Evolutionary conservation across 2,888 invertebrate genomes (phyloP), one percentile per base, ranked within the genome.

Genomic region (Smittia sp.): DNA sequence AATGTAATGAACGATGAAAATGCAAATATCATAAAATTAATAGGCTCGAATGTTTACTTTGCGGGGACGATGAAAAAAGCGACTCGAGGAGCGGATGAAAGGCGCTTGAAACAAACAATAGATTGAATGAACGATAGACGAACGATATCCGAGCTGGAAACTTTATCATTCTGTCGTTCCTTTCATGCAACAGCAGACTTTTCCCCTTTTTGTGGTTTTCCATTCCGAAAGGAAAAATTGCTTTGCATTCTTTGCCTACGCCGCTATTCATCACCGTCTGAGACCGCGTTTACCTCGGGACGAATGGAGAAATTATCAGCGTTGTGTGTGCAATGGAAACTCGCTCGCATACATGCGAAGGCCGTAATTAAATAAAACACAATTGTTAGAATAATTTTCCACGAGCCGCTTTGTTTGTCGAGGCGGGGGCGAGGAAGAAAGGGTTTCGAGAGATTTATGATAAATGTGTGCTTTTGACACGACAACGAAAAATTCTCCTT

Each of bases 21-120:
- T 68, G 68, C 68, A 68, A 68, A 68, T 68, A 68, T 46, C 68
- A 68, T 68, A 46, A 68, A 68, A 68, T 68, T 68, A 46, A 68
- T 68, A 68, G 68, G 46, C 41, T 68, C 11, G 52, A 46, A 46
- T 46, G 52, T 18, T 18, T 46, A 46, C 4, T 15, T 46, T 32
- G 32, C 9, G 32, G 32, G 32, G 32, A 32, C 32, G 32, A 3
- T 32, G 32, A 9, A 32, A 32, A n/a, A n/a, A n/a, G n/a, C n/a
- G 32, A 32, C 32, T 32, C 32, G 32, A 32, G 32, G 9, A 32
- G 32, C 32, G 32, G 32, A 32, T 32, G 32, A 32, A 32, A 32
- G 32, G 32, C 32, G 32, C 32, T 32, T 32, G 32, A 32, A 32
- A 32, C 32, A 32, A 32, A 32, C 32, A 32, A 32, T 32, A 9